These are phyloP conservation scores for Penaeus vannamei DNA, from an alignment of 1,140 invertebrate species.

Conservation along the genomic window DNA sequence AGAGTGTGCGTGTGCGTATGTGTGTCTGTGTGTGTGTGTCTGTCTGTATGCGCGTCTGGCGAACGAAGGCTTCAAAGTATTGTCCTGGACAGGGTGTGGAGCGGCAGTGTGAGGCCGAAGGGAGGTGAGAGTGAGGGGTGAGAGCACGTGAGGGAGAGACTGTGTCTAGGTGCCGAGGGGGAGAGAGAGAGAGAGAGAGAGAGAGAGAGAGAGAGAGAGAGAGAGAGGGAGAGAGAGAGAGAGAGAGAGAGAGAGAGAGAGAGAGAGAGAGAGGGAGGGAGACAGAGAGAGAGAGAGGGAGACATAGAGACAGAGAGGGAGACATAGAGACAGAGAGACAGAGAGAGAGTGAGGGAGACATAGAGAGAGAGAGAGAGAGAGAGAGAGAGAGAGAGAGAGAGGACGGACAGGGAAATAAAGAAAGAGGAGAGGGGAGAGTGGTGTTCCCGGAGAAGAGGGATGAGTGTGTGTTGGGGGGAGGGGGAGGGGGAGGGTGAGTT, in stretches of 20 bases:
- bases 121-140: too few species aligned
- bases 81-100: too few species aligned
- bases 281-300: background rate
- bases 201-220: background rate
- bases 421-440: background rate
- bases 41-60: too few species aligned
- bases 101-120: too few species aligned
- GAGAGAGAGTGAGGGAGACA: background rate
- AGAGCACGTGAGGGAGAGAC: too few species aligned
- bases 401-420: background rate
- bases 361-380: slow-evolving; percentile 8
- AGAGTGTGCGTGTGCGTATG: too few species aligned
- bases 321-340: background rate
- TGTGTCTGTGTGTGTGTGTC: too few species aligned
- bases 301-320: background rate
- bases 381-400: slow-evolving; percentile 6
- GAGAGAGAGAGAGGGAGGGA: slow-evolving; percentile 14
- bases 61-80: too few species aligned
- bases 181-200: too few species aligned
- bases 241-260: background rate
- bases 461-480: background rate
- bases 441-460: background rate
- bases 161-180: too few species aligned
- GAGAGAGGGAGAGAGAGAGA: background rate
- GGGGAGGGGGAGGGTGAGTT: background rate